Evolutionary conservation across 2,797 vertebrate species (phyloP), one percentile per base, ranked within the genome.

Genomic region (Danio kyathit): DNA sequence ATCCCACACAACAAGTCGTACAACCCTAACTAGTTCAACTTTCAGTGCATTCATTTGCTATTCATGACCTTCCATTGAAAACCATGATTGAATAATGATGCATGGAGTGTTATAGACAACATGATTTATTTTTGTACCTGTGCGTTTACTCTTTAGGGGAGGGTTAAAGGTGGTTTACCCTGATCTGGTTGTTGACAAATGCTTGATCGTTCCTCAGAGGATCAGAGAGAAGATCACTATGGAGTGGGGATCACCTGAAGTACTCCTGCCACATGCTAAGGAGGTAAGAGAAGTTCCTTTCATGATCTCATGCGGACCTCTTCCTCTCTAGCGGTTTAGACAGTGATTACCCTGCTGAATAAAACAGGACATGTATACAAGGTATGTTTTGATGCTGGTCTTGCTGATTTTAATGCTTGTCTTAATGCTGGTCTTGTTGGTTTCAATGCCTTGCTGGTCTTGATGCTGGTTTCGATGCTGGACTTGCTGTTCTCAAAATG

Each of bases 91-190:
- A 69, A 49, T 19, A 52, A 10, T 7, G 54, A 59, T 41, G 21
- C 29, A 29, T 29, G 29, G 29, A 13, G 40, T 66, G 10, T n/a
- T 52, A 21, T 5, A 17, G 5, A 11, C 0, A 16, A 5, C 7
- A 54, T 54, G 41, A 38, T 3, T 61, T 7, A 64, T 72, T 73
- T 14, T 29, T 3, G 4, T 38, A 16, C 43, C 29, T 51, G 12
- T 11, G 29, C 17, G 10, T 71, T 51, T 67, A 16, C 43, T 52
- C 43, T 76, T 76, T 76, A 94, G 94, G 48, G 92, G 88, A 7
- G 83, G 71, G 17, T 85, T 95, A n/a, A 63, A 90, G 69, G 87
- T 91, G 65, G 84, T 76, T 71, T 94, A 94, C 81, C 93, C 92
- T 70, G 85, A 87, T 52, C 57, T 93, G 89, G 67, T 85, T 40